Conservation (phyloP, 2,113 vertebrate genomes). For the Limanda limanda region DNA sequence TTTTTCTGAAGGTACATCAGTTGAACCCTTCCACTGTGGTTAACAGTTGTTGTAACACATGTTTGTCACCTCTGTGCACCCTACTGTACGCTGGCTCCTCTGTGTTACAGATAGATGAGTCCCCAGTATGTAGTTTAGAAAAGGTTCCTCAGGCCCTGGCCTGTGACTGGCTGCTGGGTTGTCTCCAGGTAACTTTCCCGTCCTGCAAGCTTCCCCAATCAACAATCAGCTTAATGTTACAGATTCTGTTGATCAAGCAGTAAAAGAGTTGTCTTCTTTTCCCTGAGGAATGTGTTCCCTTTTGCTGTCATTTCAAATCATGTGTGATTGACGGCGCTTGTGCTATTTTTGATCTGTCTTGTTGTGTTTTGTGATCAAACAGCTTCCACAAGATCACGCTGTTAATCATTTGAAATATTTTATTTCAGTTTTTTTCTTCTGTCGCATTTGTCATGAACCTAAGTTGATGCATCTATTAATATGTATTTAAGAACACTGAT, state of each 20-base stretch:
- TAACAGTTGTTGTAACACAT: constrained; percentile 46
- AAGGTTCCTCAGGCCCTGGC: constrained; percentile 73
- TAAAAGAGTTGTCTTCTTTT: constrained; percentile 22
- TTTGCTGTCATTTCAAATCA: constrained; percentile 61
- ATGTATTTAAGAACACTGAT: not conserved
- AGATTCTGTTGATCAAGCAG: constrained; percentile 61
- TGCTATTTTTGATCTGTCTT: constrained; percentile 35
- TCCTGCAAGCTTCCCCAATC: constrained; percentile 67
- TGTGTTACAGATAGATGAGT: constrained; percentile 83
- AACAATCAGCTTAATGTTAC: constrained; percentile 63
- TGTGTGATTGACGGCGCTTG: constrained; percentile 40
- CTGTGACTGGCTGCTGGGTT: constrained; percentile 86
- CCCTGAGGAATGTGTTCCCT: constrained; percentile 46
- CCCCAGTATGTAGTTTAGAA: constrained; percentile 83
- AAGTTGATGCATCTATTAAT: constrained; percentile 21
- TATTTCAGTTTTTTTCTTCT: not conserved
- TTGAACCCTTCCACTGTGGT: constrained; percentile 17
- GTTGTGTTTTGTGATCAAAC: constrained; percentile 42
- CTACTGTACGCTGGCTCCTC: constrained; percentile 76
- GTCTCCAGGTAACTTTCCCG: constrained; percentile 83
- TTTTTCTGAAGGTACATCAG: constrained; percentile 31
- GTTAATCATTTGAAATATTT: constrained; percentile 34
- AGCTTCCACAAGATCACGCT: not conserved
- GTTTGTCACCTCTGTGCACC: constrained; percentile 63
- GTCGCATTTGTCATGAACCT: constrained; percentile 27